Conservation (phyloP, 2,113 vertebrate species). For the Indicator indicator region DNA sequence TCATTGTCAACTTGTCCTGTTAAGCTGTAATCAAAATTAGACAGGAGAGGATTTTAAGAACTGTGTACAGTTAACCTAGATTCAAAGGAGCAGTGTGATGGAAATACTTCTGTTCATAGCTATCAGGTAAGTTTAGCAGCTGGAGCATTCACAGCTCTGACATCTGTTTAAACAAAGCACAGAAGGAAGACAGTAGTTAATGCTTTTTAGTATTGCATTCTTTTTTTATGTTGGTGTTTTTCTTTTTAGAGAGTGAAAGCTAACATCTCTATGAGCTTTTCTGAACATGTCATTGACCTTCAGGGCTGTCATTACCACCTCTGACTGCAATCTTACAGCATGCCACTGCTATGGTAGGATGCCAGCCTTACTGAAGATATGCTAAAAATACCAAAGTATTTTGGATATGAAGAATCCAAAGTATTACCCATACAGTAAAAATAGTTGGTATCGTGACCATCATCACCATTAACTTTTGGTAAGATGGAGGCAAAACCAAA, state of each 20-base stretch:
- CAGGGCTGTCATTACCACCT: constrained; percentile 23
- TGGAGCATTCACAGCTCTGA: not conserved
- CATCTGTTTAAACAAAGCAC: not conserved
- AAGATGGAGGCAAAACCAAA: not conserved
- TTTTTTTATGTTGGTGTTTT: not conserved
- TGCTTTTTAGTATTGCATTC: not conserved
- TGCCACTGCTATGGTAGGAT: not conserved
- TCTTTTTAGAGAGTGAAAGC: not conserved
- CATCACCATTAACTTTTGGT: constrained; percentile 7
- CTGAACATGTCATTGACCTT: not conserved
- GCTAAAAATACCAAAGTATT: constrained; percentile 53
- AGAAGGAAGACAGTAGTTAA: not conserved
- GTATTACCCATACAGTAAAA: constrained; percentile 31
- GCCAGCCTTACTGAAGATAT: constrained; percentile 28
- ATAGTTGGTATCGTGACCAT: not conserved
- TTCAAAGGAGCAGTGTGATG: not conserved
- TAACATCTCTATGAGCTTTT: not conserved
- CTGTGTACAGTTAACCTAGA: not conserved
- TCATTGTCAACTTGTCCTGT: not conserved
- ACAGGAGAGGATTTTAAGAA: not conserved
- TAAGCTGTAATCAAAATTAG: not conserved
- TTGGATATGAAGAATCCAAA: constrained; percentile 27
- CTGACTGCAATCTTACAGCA: not conserved
- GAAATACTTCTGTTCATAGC: not conserved
- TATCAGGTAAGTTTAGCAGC: not conserved